Base-by-base conservation (phyloP, 30 jellyfish, hydroid and myxozoan species). In the Morbakka virulenta region DNA sequence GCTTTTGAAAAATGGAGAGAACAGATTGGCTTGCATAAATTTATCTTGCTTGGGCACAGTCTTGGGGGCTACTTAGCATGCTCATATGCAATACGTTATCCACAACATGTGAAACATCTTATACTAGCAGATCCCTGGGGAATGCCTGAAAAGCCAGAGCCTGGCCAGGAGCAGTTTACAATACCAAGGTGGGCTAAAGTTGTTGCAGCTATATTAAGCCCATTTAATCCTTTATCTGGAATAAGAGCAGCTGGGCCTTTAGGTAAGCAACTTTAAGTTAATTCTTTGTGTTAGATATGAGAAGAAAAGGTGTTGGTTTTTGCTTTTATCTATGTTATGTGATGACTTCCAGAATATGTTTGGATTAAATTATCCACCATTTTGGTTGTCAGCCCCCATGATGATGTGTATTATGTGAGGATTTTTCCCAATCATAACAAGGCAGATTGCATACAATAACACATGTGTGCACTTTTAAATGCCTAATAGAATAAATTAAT, bases 41-140 rank as follows among this genome's bases (percentile, higher is more conserved):
- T 93, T 67, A 79, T 93, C 21, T 82, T 93, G 65, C 71, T 93
- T 28, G 99, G 99, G 1, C 99, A 93, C 62, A 93, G 99, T 73
- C 77, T 93, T 33, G 99, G 99, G 6, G 99, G 97, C 13, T 93
- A 81, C 64, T 47, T 93, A 12, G 97, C 99, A 24, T 81, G 95
- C 51, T 81, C 99, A 1, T 93, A 93, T 65, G 52, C 96, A 0
- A 79, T 86, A 17, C 67, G 73, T 50, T 83, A 93, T 70, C 99
- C 99, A 1, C 94, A 93, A 64, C 84, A 82, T 64, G 96, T 93
- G 30, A 67, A 83, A 31, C 99, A 93, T 77, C 79, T 93, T 77
- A 81, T 93, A 1, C 62, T 93, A n/a, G 99, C 96, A 13, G 99
- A 93, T 69, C 99, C 99, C 0, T 93, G 99, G 99, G 99, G 99